These are phyloP conservation scores for Doryteuthis pealeii DNA, from an alignment of 1,140 invertebrate genomes.

Conservation along the genomic window DNA sequence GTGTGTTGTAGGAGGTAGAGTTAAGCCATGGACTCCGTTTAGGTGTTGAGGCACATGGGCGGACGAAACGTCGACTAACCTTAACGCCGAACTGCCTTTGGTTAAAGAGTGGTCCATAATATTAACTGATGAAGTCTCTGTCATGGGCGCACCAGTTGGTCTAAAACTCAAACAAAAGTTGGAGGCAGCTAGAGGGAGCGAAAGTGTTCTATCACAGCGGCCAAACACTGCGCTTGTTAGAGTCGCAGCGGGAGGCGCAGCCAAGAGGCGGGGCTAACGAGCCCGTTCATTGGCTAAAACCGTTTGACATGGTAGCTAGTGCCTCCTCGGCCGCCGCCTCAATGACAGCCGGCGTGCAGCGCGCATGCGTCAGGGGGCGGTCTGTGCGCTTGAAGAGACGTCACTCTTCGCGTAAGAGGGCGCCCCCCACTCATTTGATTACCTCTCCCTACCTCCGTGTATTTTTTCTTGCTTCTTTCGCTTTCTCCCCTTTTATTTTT, in stretches of 20 bases:
- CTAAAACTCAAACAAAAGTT: slow-evolving; percentile 25
- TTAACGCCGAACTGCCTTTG: slow-evolving; percentile 14
- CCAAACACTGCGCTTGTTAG: slow-evolving; percentile 21
- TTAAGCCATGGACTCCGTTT: slow-evolving; percentile 13
- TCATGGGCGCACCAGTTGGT: slow-evolving; percentile 18
- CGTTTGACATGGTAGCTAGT: slow-evolving; percentile 11
- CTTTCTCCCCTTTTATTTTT: background rate
- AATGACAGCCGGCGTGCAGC: background rate
- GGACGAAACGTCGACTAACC: slow-evolving; percentile 15
- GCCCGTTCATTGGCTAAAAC: slow-evolving; percentile 14
- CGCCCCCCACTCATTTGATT: background rate
- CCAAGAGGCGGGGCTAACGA: background rate
- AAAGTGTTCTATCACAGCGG: slow-evolving; percentile 18
- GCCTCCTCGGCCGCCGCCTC: background rate
- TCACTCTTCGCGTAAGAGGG: slow-evolving; percentile 4
- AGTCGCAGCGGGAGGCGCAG: slow-evolving; percentile 19
- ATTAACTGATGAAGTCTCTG: slow-evolving; percentile 16
- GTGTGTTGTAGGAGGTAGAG: slow-evolving; percentile 3
- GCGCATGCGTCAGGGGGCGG: background rate
- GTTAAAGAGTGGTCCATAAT: slow-evolving; percentile 25
- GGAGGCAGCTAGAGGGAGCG: slow-evolving; percentile 18
- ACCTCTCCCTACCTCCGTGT: background rate
- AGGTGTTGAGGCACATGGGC: background rate
- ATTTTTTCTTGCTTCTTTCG: background rate
- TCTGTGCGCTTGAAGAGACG: background rate